Base-by-base conservation (phyloP, 2,888 invertebrate genomes). In the Morpho helenor region DNA sequence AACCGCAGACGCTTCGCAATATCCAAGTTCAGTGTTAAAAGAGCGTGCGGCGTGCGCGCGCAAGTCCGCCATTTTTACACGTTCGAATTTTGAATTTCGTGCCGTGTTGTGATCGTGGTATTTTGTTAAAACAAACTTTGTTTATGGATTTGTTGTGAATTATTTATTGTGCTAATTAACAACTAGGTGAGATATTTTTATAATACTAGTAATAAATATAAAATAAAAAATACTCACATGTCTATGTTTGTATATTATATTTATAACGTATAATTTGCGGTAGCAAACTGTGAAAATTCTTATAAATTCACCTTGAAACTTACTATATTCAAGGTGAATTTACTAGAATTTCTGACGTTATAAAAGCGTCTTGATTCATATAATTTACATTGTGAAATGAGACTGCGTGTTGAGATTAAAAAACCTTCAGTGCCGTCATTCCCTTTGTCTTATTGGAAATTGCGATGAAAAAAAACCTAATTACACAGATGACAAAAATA, bases 11-110 rank as follows among this genome's bases (percentile, higher is more conserved):
- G 68, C 70, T 73, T 73, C 82, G 79, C 80, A 67, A 71, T 72
- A 72, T 75, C 84, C 84, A 85, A 85, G 85, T 86, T 86, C 85
- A 86, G 85, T 86, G 84, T 79, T 84, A 83, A 66, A 66, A 64
- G 68, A 77, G 68, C 77, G 71, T 73, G 76, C 76, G 72, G 57
- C 50, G 65, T 60, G 67, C 61, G 69, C 67, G 77, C 72, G 76
- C 81, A 78, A 70, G 68, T 65, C 62, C 56, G 64, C 52, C 64
- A 66, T 64, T 64, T 66, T 57, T 61, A 44, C 59, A 61, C 63
- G 63, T 68, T 66, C 58, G 65, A 59, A 68, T 67, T 70, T 72
- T 61, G 22, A 71, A 73, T 68, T 66, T 67, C 61, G 69, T 69
- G 71, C 56, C 74, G 77, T 71, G 68, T 57, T 64, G 72, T 74